Evolutionary conservation across 1,140 invertebrate species (phyloP).

Genomic region (Eriocheir sinensis): DNA sequence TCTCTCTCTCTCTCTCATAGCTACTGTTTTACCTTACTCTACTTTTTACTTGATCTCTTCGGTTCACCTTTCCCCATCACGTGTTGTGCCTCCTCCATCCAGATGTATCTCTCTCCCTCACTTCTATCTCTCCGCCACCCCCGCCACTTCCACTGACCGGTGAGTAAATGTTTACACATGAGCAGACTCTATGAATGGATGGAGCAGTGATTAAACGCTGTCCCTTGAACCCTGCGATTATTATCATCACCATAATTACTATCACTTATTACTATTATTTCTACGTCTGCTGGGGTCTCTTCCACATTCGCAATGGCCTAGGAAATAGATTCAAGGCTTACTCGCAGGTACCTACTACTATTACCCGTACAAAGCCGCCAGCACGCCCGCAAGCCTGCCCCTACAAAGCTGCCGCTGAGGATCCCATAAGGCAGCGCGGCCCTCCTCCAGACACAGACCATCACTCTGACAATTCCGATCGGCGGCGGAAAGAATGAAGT

Average conservation of each 20-base stretch:
- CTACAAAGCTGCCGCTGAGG: not conserved
- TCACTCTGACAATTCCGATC: constrained; percentile 47
- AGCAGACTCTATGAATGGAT: no score
- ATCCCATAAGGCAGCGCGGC: not conserved
- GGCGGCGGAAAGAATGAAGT: not conserved
- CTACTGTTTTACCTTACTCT: not conserved
- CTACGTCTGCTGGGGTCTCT: no score
- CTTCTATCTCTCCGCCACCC: not conserved
- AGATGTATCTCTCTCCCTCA: not conserved
- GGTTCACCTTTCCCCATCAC: no score
- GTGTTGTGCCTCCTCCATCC: no score
- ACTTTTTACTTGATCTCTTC: not conserved
- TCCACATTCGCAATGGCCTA: no score
- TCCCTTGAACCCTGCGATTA: no score
- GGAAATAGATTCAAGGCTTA: no score
- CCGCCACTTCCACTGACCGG: not conserved
- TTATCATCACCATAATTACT: no score
- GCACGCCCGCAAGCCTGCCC: not conserved
- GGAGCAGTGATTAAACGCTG: no score
- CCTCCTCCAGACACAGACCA: not conserved
- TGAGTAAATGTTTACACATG: no score
- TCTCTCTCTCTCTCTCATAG: not conserved
- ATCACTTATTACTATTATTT: no score
- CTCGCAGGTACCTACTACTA: not conserved
- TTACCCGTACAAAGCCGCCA: not conserved